Conservation (phyloP, 2,797 vertebrate species). For the Sparidentex hasta region DNA sequence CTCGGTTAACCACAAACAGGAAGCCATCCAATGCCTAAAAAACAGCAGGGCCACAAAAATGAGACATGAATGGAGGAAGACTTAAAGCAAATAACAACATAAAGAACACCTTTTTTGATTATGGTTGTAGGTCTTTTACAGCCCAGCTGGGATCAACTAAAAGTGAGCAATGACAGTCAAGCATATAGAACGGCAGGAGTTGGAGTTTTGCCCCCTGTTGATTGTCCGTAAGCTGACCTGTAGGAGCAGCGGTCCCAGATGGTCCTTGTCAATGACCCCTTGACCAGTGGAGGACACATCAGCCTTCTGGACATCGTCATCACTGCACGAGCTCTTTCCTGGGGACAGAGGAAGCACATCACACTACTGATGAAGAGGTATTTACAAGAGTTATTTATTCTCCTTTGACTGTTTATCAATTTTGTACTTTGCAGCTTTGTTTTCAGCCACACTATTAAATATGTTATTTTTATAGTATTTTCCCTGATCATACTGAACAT, state of each 20-base stretch:
- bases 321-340: conserved; percentile 93
- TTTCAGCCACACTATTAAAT: neutral
- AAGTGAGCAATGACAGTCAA: conserved; percentile 22
- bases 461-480: neutral
- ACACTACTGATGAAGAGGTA: neutral
- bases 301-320: conserved; percentile 98
- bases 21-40: conserved; percentile 96
- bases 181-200: conserved; percentile 34
- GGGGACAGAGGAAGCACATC: conserved; percentile 45
- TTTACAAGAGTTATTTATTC: neutral
- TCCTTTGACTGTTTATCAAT: neutral
- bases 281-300: conserved; percentile 99
- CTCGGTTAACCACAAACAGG: conserved; percentile 97
- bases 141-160: conserved; percentile 22
- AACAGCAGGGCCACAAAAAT: conserved; percentile 9
- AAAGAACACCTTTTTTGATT: neutral
- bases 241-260: conserved; percentile 94
- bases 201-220: conserved; percentile 37
- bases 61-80: neutral
- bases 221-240: conserved; percentile 87
- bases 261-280: conserved; percentile 99
- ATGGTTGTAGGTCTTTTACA: neutral
- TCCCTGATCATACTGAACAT: neutral
- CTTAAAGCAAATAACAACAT: conserved; percentile 14
- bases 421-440: neutral